These are phyloP conservation scores for Rhyzopertha dominica DNA, from an alignment of 1,140 invertebrate genomes.

Conservation along the genomic window DNA sequence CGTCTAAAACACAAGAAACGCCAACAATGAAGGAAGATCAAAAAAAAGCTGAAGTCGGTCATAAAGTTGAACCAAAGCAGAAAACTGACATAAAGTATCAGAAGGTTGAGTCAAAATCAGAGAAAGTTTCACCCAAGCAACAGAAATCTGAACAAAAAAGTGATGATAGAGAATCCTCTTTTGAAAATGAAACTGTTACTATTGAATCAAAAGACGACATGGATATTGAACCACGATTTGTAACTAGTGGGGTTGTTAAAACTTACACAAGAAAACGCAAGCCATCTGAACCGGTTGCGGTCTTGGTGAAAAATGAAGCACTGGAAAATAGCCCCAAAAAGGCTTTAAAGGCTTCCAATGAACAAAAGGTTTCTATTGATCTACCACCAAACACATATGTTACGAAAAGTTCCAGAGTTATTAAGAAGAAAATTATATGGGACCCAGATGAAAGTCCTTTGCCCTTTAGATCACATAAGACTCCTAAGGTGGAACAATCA, in stretches of 20 bases:
- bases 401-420: slow-evolving; percentile 52
- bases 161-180: too few species aligned
- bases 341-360: slow-evolving; percentile 2
- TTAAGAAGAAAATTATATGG: slow-evolving; percentile 64
- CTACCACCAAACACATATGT: slow-evolving; percentile 31
- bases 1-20: too few species aligned
- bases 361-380: slow-evolving; percentile 6
- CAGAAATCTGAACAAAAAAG: too few species aligned
- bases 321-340: not conserved
- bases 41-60: too few species aligned
- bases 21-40: too few species aligned
- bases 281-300: slow-evolving; percentile 22
- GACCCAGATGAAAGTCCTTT: slow-evolving; percentile 56
- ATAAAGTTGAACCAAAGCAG: too few species aligned
- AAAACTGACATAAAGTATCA: too few species aligned
- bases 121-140: too few species aligned
- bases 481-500: slow-evolving; percentile 1
- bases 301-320: too few species aligned
- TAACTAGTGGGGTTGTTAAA: slow-evolving; percentile 32
- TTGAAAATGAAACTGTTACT: too few species aligned
- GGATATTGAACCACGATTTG: slow-evolving; percentile 26
- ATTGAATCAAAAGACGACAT: too few species aligned
- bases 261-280: slow-evolving; percentile 42
- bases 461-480: slow-evolving; percentile 11
- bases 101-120: too few species aligned